Base-by-base conservation (phyloP, 2,113 vertebrate species). In the Rallus limicola region DNA sequence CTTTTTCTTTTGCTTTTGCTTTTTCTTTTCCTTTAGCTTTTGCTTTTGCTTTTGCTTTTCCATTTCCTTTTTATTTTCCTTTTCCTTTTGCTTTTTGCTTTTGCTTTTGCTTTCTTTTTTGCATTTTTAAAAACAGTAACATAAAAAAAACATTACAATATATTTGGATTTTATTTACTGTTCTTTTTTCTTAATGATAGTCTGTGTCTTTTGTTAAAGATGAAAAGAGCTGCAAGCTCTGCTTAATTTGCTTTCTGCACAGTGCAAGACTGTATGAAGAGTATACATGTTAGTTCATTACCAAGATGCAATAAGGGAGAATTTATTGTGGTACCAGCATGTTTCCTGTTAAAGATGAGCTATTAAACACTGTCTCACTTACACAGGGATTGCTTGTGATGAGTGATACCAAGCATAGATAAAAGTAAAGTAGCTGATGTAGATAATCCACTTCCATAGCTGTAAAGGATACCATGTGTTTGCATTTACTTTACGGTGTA, bases 381-480 rank as follows among this genome's bases (percentile, higher is more conserved):
- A 78, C 64, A 85, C 33, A 50, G 2, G 53, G 71, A 85, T 42
- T 72, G 63, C 48, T 58, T 82, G 24, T 88, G 88, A 84, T 97
- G 96, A 97, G 90, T 97, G 96, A 95, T 96, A 87, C 53, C 70
- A 40, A 56, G n/a, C 59, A 28, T 9, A 89, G 92, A 97, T 96
- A 96, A 97, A 96, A 97, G 81, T 82, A 86, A 97, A 96, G 62
- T 74, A 75, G 65, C 90, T 96, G 93, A 93, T 92, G 59, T 82
- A 89, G 91, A 80, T 91, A 88, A 96, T 96, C 90, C 80, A 38
- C 62, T 97, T 97, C 94, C 84, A 92, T 95, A 97, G 94, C 84
- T 94, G 74, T 93, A 97, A 98, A 97, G 93, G 89, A 90, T 96
- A 82, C 92, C 55, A 96, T 96, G 40, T 96, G 86, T 93, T 98